Conservation (phyloP, 2,888 invertebrate species). For the Branchinecta sandiegonensis region DNA sequence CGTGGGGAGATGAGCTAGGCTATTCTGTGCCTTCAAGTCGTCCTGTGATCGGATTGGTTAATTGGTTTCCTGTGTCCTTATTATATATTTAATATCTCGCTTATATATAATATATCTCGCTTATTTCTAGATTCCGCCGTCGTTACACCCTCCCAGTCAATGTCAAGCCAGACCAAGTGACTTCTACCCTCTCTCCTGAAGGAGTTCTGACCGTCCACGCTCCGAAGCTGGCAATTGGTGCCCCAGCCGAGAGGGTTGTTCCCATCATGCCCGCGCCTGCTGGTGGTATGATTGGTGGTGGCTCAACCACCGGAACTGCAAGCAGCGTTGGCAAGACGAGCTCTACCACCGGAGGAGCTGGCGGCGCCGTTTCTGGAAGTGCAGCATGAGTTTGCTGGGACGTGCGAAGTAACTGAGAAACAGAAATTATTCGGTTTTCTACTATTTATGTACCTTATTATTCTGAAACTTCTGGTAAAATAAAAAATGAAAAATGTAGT, state of each 20-base stretch:
- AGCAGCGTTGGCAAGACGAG: too few species aligned
- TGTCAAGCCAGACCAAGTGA: constrained; percentile 23
- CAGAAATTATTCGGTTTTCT: too few species aligned
- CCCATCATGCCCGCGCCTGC: constrained; percentile 24
- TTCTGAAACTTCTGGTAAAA: too few species aligned
- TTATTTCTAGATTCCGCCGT: constrained; percentile 22
- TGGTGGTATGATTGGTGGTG: constrained; percentile 20
- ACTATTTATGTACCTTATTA: too few species aligned
- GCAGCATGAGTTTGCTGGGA: not conserved
- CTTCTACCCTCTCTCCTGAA: constrained; percentile 23
- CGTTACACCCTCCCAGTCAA: constrained; percentile 21
- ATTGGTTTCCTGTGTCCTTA: too few species aligned
- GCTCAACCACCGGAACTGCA: not conserved
- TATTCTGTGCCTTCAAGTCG: too few species aligned
- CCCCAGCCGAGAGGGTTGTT: constrained; percentile 21
- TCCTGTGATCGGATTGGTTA: too few species aligned
- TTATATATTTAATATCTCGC: too few species aligned
- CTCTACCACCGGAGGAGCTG: not conserved
- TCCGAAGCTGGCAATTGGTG: constrained; percentile 21
- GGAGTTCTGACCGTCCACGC: constrained; percentile 23
- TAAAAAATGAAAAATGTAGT: too few species aligned
- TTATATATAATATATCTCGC: too few species aligned
- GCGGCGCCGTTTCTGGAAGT: not conserved
- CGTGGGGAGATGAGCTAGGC: too few species aligned
- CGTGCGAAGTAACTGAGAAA: too few species aligned